A percentile compares a stretch with the other conserved stretches of the same genome.
phyloP scores from a whole-genome alignment of 2,888 invertebrate genomes.

The Mesorhabditis sp. region DNA sequence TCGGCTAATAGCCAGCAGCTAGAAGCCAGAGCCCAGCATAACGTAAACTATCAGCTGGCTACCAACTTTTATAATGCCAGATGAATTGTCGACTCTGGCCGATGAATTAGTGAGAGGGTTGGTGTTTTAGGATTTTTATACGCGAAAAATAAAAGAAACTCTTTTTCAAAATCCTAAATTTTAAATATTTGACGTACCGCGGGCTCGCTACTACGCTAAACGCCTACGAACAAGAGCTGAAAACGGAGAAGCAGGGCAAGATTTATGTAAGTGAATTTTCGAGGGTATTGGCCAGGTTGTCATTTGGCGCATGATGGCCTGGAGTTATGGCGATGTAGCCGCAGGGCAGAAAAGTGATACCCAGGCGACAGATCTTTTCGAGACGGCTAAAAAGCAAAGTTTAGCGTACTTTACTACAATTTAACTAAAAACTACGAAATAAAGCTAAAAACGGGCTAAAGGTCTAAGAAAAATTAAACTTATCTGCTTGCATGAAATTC shows the following conservation, averaged over 20 bases:
- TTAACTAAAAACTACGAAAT: too few relatives aligned
- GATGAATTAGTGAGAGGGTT: conserved; percentile 4
- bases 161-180: not conserved
- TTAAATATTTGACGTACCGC: conserved; percentile 24
- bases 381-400: not conserved
- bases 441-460: too few relatives aligned
- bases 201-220: conserved; percentile 24
- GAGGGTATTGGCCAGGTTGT: not conserved
- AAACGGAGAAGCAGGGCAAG: conserved; percentile 27
- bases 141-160: not conserved
- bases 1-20: too few relatives aligned
- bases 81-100: not conserved
- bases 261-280: conserved; percentile 19
- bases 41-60: too few relatives aligned
- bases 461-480: too few relatives aligned
- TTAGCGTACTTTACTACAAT: too few relatives aligned
- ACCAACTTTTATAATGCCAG: too few relatives aligned
- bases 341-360: too few relatives aligned
- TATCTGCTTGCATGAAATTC: too few relatives aligned
- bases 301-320: too few relatives aligned
- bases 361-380: not conserved
- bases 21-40: too few relatives aligned
- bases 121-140: not conserved
- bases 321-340: too few relatives aligned
- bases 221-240: conserved; percentile 25